A percentile compares a stretch with the other conserved stretches of the same genome.
Conservation (phyloP, 2,888 invertebrate species). For the Poecilobothrus nobilitatus region DNA sequence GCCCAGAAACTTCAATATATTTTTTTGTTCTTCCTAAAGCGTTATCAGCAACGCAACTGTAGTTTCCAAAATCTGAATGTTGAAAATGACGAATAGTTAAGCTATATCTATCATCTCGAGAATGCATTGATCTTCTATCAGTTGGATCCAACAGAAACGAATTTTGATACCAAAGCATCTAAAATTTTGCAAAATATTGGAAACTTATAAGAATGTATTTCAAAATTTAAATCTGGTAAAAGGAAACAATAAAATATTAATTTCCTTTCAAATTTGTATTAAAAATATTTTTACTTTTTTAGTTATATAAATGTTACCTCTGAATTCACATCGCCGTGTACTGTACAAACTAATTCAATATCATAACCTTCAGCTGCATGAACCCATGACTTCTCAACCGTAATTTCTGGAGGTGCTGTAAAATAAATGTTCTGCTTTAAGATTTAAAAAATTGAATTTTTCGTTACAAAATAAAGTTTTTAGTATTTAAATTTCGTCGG, state of each 20-base stretch:
- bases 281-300: neutral
- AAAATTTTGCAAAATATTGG: slow-evolving; percentile 22
- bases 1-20: slow-evolving; percentile 56
- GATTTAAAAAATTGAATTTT: slow-evolving; percentile 14
- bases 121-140: slow-evolving; percentile 53
- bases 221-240: neutral
- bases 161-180: slow-evolving; percentile 59
- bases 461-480: no score
- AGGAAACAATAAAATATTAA: neutral
- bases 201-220: slow-evolving; percentile 4
- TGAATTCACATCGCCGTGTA: slow-evolving; percentile 52
- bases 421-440: no score
- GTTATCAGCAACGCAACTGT: slow-evolving; percentile 51
- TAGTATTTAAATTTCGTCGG: no score
- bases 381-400: slow-evolving; percentile 53
- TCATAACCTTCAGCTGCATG: slow-evolving; percentile 56
- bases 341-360: slow-evolving; percentile 53
- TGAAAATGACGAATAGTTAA: slow-evolving; percentile 53
- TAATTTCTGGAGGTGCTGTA: slow-evolving; percentile 57
- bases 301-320: slow-evolving; percentile 39
- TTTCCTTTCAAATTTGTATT: no score
- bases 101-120: slow-evolving; percentile 51
- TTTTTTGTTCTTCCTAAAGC: slow-evolving; percentile 48
- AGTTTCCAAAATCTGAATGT: slow-evolving; percentile 55
- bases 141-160: slow-evolving; percentile 54